A percentile compares a stretch with the other conserved stretches of the same genome.
phyloP scores from a whole-genome alignment of 1,140 invertebrate species.

The Patella vulgata region DNA sequence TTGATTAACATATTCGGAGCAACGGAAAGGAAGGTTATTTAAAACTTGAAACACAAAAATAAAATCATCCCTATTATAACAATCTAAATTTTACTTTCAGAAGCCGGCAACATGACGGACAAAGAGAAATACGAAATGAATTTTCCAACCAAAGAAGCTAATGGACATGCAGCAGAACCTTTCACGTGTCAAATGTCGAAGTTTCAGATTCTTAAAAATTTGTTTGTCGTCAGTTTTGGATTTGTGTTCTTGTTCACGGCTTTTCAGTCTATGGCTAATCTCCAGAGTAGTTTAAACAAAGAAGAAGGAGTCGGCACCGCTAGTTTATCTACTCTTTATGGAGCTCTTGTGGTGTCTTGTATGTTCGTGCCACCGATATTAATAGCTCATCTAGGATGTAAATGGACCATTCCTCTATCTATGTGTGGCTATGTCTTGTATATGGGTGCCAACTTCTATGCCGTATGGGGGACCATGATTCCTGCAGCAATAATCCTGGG shows the following conservation, averaged over 20 bases:
- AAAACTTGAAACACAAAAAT: no score
- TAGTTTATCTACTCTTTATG: conserved; percentile 71
- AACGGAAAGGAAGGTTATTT: no score
- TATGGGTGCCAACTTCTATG: conserved; percentile 88
- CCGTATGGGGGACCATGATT: conserved; percentile 79
- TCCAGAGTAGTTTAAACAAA: conserved; percentile 60
- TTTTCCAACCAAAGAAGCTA: background rate
- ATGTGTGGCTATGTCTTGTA: conserved; percentile 92
- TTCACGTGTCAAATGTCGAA: conserved; percentile 33
- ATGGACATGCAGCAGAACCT: background rate
- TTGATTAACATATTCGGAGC: no score
- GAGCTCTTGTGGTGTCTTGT: conserved; percentile 87
- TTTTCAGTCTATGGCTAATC: conserved; percentile 57
- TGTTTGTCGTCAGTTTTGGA: conserved; percentile 53
- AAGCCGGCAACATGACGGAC: no score
- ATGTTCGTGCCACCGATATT: conserved; percentile 85
- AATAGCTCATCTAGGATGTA: conserved; percentile 80
- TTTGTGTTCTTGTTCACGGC: conserved; percentile 62
- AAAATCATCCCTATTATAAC: no score
- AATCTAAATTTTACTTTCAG: no score
- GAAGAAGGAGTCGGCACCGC: conserved; percentile 55
- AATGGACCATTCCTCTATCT: conserved; percentile 90
- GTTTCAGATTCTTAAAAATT: conserved; percentile 53
- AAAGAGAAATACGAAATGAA: no score
- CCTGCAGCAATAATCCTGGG: conserved; percentile 85